Evolutionary conservation across 2,113 vertebrate species (phyloP).

Genomic region (Cottus gobio): DNA sequence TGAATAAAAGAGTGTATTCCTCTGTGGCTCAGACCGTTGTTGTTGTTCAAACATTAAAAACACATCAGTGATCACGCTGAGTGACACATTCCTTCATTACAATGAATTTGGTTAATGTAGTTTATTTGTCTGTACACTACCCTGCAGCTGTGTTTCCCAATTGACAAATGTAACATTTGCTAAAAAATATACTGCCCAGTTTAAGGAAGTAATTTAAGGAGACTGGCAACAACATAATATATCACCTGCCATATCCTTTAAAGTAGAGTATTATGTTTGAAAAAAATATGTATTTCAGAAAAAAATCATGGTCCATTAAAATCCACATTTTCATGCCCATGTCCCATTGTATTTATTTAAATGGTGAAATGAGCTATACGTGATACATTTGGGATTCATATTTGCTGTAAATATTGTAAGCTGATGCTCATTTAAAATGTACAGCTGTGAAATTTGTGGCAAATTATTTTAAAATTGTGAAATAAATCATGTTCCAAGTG

Average conservation of each 20-base stretch:
- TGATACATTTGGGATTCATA: background rate
- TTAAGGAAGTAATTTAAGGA: background rate
- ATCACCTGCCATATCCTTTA: background rate
- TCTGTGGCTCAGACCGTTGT: background rate
- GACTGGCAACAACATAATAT: background rate
- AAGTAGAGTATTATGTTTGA: background rate
- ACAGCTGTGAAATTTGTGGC: background rate
- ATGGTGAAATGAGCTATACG: background rate
- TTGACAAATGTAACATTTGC: background rate
- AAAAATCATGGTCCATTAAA: background rate
- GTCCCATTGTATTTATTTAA: background rate
- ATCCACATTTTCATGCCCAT: background rate
- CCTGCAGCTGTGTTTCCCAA: background rate
- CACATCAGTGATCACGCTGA: background rate
- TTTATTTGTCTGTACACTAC: background rate
- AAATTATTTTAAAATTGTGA: background rate
- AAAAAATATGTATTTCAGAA: background rate
- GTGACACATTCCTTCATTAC: background rate
- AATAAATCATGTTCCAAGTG: constrained; percentile 25
- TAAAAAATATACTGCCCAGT: background rate
- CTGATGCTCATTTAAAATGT: background rate
- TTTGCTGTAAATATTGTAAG: background rate
- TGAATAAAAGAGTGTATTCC: background rate
- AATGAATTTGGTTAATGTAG: background rate
- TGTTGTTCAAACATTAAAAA: background rate